These are phyloP conservation scores for Pangasius larnaudii DNA, from an alignment of 2,797 vertebrate genomes.

Conservation along the genomic window DNA sequence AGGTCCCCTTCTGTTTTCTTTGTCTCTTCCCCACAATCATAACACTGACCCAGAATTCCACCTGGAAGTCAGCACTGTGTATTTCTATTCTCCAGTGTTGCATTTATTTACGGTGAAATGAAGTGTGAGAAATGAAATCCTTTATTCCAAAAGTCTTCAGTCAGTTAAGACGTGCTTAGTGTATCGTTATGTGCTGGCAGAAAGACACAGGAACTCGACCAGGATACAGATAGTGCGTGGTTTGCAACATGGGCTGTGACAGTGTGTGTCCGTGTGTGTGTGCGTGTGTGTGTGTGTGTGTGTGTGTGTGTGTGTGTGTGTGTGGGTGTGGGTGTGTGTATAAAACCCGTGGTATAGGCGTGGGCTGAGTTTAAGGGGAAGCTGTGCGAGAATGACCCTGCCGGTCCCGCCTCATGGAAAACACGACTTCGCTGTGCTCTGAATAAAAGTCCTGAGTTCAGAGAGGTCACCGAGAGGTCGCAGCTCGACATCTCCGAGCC, in stretches of 20 bases:
- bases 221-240: background rate
- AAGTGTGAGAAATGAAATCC: background rate
- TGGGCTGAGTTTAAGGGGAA: slow-evolving; percentile 89
- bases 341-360: slow-evolving; percentile 70
- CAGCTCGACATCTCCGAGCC: slow-evolving; percentile 87
- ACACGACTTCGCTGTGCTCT: slow-evolving; percentile 90
- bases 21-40: background rate
- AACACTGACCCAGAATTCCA: background rate
- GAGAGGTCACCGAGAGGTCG: slow-evolving; percentile 78
- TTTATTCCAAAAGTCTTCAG: background rate
- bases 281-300: background rate
- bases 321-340: slow-evolving; percentile 1
- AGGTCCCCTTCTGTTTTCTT: slow-evolving; percentile 67
- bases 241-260: background rate
- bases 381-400: slow-evolving; percentile 61
- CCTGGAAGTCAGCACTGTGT: background rate
- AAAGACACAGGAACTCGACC: background rate
- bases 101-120: background rate
- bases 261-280: background rate
- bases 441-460: slow-evolving; percentile 88
- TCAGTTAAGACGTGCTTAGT: background rate
- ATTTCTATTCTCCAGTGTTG: background rate
- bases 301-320: background rate
- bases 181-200: background rate
- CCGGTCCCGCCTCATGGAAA: slow-evolving; percentile 85